Conservation (phyloP, 1,140 invertebrate genomes). For the Helicoverpa armigera region DNA sequence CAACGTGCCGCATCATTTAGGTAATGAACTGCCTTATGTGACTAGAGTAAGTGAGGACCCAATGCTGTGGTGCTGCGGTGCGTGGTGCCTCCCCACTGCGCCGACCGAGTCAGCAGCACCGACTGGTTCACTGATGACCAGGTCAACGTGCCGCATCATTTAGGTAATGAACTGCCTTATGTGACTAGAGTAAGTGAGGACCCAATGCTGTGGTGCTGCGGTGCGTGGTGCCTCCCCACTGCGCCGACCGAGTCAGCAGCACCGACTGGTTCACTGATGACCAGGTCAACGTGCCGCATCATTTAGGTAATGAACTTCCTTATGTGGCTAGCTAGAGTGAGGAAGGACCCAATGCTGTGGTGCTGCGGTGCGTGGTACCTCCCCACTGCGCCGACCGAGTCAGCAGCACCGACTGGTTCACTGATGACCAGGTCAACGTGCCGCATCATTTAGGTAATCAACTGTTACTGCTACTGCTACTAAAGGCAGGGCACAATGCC, state of each 20-base stretch:
- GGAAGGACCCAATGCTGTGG: no score
- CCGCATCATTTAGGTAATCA: constrained; percentile 92
- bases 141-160: constrained; percentile 93
- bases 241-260: constrained; percentile 94
- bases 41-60: no score
- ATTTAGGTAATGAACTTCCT: constrained; percentile 88
- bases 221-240: constrained; percentile 95
- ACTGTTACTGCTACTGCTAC: no score
- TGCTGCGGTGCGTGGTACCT: constrained; percentile 94
- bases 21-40: constrained; percentile 77
- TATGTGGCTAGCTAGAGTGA: constrained; percentile 67
- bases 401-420: constrained; percentile 95
- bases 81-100: constrained; percentile 94
- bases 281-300: constrained; percentile 92
- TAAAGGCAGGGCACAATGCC: no score
- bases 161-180: constrained; percentile 86
- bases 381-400: constrained; percentile 95
- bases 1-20: constrained; percentile 94
- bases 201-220: constrained; percentile 87
- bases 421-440: constrained; percentile 93
- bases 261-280: constrained; percentile 96
- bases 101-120: constrained; percentile 95
- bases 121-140: constrained; percentile 95
- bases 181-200: not conserved
- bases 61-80: constrained; percentile 88